Percentiles rank a stretch among this genome's conserved stretches.
phyloP scores from a whole-genome alignment of 2,113 vertebrate genomes.

The Anolis carolinensis region DNA sequence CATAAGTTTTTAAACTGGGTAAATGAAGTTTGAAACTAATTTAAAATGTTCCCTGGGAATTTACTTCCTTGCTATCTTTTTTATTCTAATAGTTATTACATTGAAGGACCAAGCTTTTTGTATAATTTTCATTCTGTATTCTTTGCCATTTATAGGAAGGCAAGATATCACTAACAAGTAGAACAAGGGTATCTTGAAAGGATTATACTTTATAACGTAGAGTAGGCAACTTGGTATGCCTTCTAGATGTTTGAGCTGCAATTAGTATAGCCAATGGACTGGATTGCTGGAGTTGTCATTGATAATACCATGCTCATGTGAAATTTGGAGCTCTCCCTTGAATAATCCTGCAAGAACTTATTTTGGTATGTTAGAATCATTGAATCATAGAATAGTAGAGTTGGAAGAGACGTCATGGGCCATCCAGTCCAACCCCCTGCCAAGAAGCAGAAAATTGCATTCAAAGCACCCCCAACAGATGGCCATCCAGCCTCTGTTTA shows the following conservation, averaged over 20 bases:
- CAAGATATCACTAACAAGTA: not conserved
- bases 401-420: no score
- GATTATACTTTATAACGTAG: not conserved
- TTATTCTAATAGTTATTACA: not conserved
- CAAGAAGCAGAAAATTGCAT: no score
- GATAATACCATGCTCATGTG: not conserved
- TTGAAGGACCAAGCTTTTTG: not conserved
- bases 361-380: no score
- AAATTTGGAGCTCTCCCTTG: not conserved
- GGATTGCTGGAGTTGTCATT: not conserved
- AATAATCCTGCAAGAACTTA: not conserved
- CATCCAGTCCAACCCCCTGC: no score
- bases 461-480: no score
- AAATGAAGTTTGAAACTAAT: not conserved
- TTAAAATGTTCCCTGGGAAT: not conserved
- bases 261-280: not conserved
- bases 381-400: no score
- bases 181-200: not conserved
- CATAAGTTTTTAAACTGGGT: not conserved
- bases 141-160: not conserved
- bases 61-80: not conserved
- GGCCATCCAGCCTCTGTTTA: no score
- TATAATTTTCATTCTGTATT: not conserved
- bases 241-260: not conserved
- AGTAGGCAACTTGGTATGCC: not conserved